Base-by-base conservation (phyloP, 2,888 invertebrate species). In the Scaptomyza polygonia region DNA sequence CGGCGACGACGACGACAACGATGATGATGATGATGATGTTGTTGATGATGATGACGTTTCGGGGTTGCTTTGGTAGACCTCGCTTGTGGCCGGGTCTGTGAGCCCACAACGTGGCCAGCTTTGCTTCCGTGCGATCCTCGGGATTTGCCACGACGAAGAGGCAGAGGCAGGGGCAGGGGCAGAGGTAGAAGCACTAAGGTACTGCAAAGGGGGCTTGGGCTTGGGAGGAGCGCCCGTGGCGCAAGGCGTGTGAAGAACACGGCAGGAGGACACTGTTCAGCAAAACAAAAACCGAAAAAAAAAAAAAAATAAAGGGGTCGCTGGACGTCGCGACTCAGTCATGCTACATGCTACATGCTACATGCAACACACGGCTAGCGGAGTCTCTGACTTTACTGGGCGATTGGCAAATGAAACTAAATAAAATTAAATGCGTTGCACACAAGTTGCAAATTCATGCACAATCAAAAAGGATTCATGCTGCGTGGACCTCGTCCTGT, bases 1-100 rank as follows among this genome's bases (percentile, higher is more conserved):
- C 16, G 40, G 6, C 9, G 14, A 12, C 16, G 56, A 29, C 29
- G n/a, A 32, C 12, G 43, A 14, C n/a, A n/a, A n/a, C 40, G 36
- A 21, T 21, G 40, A 8, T 11, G 14, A 12, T 21, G 56, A 29
- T 32, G n/a, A 32, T n/a, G 43, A 14, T 16, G 16, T n/a, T 49
- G 27, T 11, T 21, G 53, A 18, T 40, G 45, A 57, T 51, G 66
- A 59, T 64, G 77, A 67, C 57, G 77, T 72, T 79, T 72, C 83
- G 82, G 89, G 90, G 89, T 89, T 88, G 89, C 88, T 85, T 76
- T 74, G 90, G 90, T 90, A 87, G 89, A 89, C 89, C 88, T 88
- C 86, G 83, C 80, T 89, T 89, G 90, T 88, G 89, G 90, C 89
- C 89, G 82, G 81, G 77, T 73, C 77, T 79, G 78, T 87, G 77